These are phyloP conservation scores for Rhombomys opimus DNA, from an alignment of 2,113 vertebrate genomes.

Conservation along the genomic window DNA sequence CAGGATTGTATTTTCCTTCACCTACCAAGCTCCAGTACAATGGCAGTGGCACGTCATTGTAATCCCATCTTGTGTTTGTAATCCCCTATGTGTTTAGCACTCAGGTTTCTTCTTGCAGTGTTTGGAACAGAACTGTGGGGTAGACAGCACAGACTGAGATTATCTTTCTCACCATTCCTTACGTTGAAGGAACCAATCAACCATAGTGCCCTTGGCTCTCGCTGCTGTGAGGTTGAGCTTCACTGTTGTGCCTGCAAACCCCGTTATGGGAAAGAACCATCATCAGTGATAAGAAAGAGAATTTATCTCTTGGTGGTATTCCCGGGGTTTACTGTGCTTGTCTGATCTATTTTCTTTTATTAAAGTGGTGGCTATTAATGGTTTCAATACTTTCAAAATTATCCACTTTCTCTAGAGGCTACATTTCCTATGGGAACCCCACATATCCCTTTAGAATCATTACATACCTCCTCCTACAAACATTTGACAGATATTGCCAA, in stretches of 20 bases:
- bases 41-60: background rate
- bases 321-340: slow-evolving; percentile 22
- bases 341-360: slow-evolving; percentile 49
- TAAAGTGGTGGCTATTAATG: slow-evolving; percentile 29
- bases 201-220: background rate
- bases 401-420: background rate
- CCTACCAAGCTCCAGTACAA: background rate
- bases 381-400: slow-evolving; percentile 16
- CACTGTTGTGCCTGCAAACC: slow-evolving; percentile 2
- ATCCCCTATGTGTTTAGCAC: background rate
- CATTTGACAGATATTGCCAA: background rate
- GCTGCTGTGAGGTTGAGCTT: background rate
- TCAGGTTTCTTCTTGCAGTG: background rate
- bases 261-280: background rate
- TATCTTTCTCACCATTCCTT: background rate
- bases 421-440: background rate
- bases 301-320: slow-evolving; percentile 29
- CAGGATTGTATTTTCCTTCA: background rate
- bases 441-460: background rate
- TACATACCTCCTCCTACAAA: background rate
- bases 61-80: background rate
- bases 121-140: background rate
- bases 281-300: background rate
- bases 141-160: background rate
- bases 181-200: background rate